Percentiles rank a stretch among this genome's conserved stretches.
phyloP scores from a whole-genome alignment of 2,888 invertebrate species.

The Notodonta dromedarius region DNA sequence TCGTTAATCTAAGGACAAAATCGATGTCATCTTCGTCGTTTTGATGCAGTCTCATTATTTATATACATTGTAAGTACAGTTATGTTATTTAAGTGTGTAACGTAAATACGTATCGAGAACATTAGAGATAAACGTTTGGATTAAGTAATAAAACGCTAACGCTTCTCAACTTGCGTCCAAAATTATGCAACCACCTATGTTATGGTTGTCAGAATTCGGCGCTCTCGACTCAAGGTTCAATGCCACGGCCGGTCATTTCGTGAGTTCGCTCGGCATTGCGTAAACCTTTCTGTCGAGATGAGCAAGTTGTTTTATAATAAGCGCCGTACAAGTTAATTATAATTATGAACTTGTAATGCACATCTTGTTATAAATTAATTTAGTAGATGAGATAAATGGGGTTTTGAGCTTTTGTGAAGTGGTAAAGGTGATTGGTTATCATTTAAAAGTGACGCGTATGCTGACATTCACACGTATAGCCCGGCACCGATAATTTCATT shows the following conservation, averaged over 20 bases:
- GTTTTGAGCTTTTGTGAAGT: neutral
- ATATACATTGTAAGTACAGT: no score
- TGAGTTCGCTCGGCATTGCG: slow-evolving; percentile 44
- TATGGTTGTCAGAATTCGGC: slow-evolving; percentile 44
- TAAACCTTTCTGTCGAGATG: slow-evolving; percentile 36
- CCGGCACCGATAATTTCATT: no score
- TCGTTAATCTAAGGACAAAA: no score
- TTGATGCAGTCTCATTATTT: no score
- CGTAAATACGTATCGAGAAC: no score
- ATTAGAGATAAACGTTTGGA: no score
- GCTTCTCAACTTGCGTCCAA: slow-evolving; percentile 9
- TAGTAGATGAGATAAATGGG: neutral
- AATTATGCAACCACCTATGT: slow-evolving; percentile 31
- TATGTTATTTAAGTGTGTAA: no score
- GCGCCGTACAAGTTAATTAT: slow-evolving; percentile 8
- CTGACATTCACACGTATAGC: no score
- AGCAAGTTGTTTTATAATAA: slow-evolving; percentile 31
- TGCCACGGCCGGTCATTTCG: slow-evolving; percentile 59
- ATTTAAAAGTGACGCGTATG: no score
- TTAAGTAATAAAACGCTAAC: neutral
- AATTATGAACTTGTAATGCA: slow-evolving; percentile 9
- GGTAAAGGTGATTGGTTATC: no score
- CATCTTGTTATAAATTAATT: neutral
- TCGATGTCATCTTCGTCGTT: no score
- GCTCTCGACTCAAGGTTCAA: slow-evolving; percentile 54